A percentile compares a stretch with the other conserved stretches of the same genome.
phyloP scores from a whole-genome alignment of 2,113 vertebrate species.

The Ranitomeya imitator region DNA sequence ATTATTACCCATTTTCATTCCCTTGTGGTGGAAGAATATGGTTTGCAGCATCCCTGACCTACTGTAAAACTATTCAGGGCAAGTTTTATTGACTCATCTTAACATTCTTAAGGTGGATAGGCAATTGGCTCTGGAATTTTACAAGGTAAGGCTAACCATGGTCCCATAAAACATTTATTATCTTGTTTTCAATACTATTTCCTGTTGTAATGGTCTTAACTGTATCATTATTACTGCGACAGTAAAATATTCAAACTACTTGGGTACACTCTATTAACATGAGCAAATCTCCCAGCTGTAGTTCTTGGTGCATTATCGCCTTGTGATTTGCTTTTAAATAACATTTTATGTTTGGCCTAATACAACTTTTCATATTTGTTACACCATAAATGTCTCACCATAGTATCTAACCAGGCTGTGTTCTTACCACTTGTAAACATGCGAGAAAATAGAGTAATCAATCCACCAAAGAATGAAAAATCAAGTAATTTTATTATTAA shows the following conservation, averaged over 20 bases:
- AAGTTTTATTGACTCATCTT: slow-evolving; percentile 54
- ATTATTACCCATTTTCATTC: no score
- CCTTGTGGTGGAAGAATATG: no score
- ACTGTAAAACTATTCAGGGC: slow-evolving; percentile 49
- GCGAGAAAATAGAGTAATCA: no score
- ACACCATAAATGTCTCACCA: no score
- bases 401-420: no score
- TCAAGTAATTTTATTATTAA: no score
- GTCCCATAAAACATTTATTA: slow-evolving; percentile 56
- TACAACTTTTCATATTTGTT: background rate
- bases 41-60: background rate
- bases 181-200: slow-evolving; percentile 49
- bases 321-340: background rate
- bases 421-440: no score
- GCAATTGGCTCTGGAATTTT: slow-evolving; percentile 55
- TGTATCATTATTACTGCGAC: slow-evolving; percentile 18
- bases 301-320: background rate
- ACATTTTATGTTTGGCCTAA: background rate
- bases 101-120: slow-evolving; percentile 54
- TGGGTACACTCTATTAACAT: background rate
- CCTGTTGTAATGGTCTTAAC: slow-evolving; percentile 51
- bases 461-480: no score
- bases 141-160: slow-evolving; percentile 55
- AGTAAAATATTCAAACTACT: slow-evolving; percentile 26
- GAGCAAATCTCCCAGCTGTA: background rate